Evolutionary conservation across 2,888 invertebrate species (phyloP).

Genomic region (Caenorhabditis doughertyi): DNA sequence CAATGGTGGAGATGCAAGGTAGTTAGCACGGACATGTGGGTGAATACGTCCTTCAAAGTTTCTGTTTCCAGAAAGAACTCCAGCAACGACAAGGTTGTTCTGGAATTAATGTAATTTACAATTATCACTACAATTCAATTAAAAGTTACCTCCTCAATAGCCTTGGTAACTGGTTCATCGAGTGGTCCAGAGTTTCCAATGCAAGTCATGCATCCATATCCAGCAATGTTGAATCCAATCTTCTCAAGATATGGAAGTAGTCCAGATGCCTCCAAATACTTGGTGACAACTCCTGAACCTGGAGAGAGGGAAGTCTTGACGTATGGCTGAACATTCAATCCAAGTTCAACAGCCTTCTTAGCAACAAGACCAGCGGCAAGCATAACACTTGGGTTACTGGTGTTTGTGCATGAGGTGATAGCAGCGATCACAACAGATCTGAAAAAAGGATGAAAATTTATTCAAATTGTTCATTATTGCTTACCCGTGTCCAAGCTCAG

Average conservation of each 20-base stretch:
- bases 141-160: conserved; percentile 89
- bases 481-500: conserved; percentile 68
- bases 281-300: conserved; percentile 95
- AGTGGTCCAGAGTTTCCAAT: conserved; percentile 98
- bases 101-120: conserved; percentile 82
- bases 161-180: conserved; percentile 92
- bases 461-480: background rate
- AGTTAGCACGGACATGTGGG: conserved; percentile 95
- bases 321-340: conserved; percentile 92
- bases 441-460: conserved; percentile 3
- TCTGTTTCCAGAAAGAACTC: conserved; percentile 96
- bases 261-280: conserved; percentile 92
- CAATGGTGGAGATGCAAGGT: conserved; percentile 95
- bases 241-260: conserved; percentile 89
- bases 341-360: conserved; percentile 88
- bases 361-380: conserved; percentile 90
- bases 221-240: conserved; percentile 91
- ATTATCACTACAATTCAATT: background rate
- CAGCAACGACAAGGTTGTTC: conserved; percentile 95
- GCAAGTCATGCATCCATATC: conserved; percentile 99
- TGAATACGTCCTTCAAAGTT: conserved; percentile 99
- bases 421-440: conserved; percentile 95
- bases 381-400: conserved; percentile 98
- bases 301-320: conserved; percentile 98
- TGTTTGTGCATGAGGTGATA: conserved; percentile 98